Evolutionary conservation across 2,113 vertebrate genomes (phyloP).

Genomic region (Hippocampus guttulatus): DNA sequence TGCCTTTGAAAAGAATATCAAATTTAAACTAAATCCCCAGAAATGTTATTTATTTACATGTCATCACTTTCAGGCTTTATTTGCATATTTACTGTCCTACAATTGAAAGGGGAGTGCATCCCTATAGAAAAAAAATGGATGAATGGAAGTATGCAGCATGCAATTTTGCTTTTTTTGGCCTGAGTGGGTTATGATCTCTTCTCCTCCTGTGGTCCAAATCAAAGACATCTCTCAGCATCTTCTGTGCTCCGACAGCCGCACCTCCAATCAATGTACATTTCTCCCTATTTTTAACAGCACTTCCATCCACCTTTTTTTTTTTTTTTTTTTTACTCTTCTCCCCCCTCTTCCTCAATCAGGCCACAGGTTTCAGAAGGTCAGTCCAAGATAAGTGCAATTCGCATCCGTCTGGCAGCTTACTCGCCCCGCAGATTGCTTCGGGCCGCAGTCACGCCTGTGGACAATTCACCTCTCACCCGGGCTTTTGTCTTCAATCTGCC

Average conservation of each 20-base stretch:
- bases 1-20: too few relatives aligned
- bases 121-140: too few relatives aligned
- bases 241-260: neutral
- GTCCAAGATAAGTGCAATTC: slow-evolving; percentile 40
- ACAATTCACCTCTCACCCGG: slow-evolving; percentile 37
- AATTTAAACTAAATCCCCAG: too few relatives aligned
- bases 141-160: neutral
- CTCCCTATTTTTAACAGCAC: slow-evolving; percentile 9
- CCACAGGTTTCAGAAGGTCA: slow-evolving; percentile 40
- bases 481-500: slow-evolving; percentile 29
- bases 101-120: too few relatives aligned
- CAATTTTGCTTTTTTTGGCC: neutral
- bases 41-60: too few relatives aligned
- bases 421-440: slow-evolving; percentile 32
- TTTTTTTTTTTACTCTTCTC: neutral
- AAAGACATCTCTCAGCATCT: neutral
- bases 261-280: neutral
- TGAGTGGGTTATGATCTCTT: neutral
- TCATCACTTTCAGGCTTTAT: too few relatives aligned
- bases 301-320: neutral
- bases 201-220: neutral
- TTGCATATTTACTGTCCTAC: too few relatives aligned
- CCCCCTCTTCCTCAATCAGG: slow-evolving; percentile 1
- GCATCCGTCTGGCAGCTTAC: slow-evolving; percentile 45
- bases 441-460: slow-evolving; percentile 35